Percentiles rank a stretch among this genome's conserved stretches.
phyloP scores from a whole-genome alignment of 2,888 invertebrate species.

The Drosophila mayaguana region DNA sequence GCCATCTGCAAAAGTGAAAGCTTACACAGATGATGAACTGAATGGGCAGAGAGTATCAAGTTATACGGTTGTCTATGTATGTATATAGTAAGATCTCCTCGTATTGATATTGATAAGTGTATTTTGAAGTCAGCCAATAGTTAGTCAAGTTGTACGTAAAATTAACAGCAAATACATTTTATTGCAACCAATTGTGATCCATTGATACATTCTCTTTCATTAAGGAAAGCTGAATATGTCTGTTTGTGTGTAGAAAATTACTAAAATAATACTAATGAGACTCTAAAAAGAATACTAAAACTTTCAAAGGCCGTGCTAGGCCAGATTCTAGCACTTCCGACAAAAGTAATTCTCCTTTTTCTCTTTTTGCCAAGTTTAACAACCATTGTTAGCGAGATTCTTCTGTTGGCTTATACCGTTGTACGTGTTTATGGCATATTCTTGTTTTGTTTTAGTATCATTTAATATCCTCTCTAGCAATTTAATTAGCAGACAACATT shows the following conservation, averaged over 20 bases:
- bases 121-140: no score
- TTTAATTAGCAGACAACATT: constrained; percentile 66
- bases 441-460: constrained; percentile 33
- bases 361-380: not conserved
- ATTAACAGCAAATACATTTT: no score
- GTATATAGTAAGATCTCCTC: no score
- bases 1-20: not conserved
- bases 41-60: no score
- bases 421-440: not conserved
- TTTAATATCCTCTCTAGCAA: constrained; percentile 45
- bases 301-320: not conserved
- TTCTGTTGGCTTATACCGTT: constrained; percentile 9
- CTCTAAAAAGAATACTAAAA: not conserved
- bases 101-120: no score
- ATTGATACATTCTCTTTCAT: not conserved
- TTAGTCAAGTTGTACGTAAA: no score
- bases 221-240: no score
- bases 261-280: not conserved
- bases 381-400: not conserved
- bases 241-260: not conserved
- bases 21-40: not conserved
- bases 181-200: no score
- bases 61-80: not conserved
- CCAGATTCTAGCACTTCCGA: not conserved
- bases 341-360: not conserved